Evolutionary conservation across 2,888 invertebrate genomes (phyloP), one percentile per base, ranked within the genome.

Genomic region (Luffia ferchaultella): DNA sequence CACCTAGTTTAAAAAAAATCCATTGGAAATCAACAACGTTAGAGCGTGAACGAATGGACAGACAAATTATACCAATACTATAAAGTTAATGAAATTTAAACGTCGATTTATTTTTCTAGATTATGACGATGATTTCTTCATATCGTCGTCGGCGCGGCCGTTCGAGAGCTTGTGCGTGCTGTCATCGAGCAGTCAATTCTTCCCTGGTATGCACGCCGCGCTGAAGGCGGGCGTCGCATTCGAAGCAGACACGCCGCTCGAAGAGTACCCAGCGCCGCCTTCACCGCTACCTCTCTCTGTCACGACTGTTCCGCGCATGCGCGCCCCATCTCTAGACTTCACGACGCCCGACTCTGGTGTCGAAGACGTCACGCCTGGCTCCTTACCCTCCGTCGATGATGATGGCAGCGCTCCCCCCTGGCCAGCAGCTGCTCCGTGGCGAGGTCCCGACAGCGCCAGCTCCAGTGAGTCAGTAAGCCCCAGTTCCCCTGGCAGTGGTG

Each of bases 81-180:
- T n/a, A n/a, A n/a, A n/a, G n/a, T n/a, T n/a, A n/a, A n/a, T n/a
- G n/a, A n/a, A n/a, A n/a, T n/a, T n/a, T n/a, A n/a, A n/a, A n/a
- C n/a, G n/a, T n/a, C n/a, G n/a, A n/a, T n/a, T n/a, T n/a, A n/a
- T n/a, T n/a, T n/a, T n/a, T n/a, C n/a, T n/a, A 87, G 87, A 82
- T 60, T 79, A 85, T 65, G 76, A 88, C 61, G 90, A 90, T 57
- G 91, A 91, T 61, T 91, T 92, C 72, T 91, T 87, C 74, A 89
- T 91, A 59, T 90, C 90, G 58, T 89, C 90, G 53, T 90, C 91
- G 30, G 87, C 89, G 54, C 86, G 88, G 50, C 91, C 91, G n/a
- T 91, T 91, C 72, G 89, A 90, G 68, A 85, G 85, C 56, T 78
- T 86, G 56, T 83, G 83, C 61, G 68, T 85, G 44, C 71, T 85